Evolutionary conservation across 2,888 invertebrate genomes (phyloP).

Genomic region (Acanthosepion pharaonis): DNA sequence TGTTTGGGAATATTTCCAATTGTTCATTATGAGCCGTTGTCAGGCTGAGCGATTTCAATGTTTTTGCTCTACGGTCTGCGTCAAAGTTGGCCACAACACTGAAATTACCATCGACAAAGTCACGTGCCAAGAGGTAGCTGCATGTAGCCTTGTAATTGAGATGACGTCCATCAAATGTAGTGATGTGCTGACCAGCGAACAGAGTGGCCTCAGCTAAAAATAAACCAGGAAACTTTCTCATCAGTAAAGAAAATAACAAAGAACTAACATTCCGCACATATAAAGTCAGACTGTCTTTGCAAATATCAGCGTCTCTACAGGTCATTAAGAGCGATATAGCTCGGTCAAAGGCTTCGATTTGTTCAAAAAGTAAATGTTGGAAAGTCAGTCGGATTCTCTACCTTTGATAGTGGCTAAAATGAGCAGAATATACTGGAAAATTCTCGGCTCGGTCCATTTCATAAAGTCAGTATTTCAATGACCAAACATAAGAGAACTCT

Average conservation of each 20-base stretch:
- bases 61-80: too few relatives aligned
- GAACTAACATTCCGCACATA: not conserved
- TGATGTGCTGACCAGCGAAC: conserved; percentile 85
- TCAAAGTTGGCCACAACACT: too few relatives aligned
- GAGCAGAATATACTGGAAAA: too few relatives aligned
- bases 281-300: not conserved
- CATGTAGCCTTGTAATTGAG: conserved; percentile 84
- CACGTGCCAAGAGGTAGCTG: conserved; percentile 87
- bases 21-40: too few relatives aligned
- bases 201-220: conserved; percentile 86
- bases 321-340: not conserved
- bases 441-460: too few relatives aligned
- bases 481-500: not conserved
- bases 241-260: not conserved
- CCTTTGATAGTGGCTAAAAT: too few relatives aligned
- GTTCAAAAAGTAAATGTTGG: not conserved
- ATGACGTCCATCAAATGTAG: conserved; percentile 89
- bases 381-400: not conserved
- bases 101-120: conserved; percentile 72
- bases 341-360: not conserved
- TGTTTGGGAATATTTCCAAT: too few relatives aligned
- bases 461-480: too few relatives aligned
- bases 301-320: not conserved
- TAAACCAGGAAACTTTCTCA: conserved; percentile 54
- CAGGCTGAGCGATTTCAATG: too few relatives aligned